A percentile compares a stretch with the other conserved stretches of the same genome.
These are phyloP conservation scores for Riptortus pedestris DNA, from an alignment of 1,140 invertebrate genomes.

Conservation along the genomic window DNA sequence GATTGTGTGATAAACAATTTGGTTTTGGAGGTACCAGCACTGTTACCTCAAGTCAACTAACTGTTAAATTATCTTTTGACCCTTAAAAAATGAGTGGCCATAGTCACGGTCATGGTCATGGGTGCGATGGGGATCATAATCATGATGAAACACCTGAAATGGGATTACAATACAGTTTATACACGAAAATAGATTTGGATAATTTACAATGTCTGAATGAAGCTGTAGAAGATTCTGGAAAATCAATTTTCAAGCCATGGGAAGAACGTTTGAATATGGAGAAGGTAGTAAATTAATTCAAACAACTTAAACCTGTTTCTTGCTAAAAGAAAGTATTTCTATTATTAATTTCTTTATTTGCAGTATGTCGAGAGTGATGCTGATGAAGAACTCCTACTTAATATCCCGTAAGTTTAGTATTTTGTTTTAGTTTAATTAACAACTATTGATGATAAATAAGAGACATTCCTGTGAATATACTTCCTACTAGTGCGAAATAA, in stretches of 20 bases:
- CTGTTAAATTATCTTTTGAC: too few relatives aligned
- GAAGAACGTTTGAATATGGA: slow-evolving; percentile 67
- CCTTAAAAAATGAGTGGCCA: slow-evolving; percentile 11
- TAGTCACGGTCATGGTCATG: slow-evolving; percentile 26
- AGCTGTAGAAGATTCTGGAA: slow-evolving; percentile 68
- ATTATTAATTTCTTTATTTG: slow-evolving; percentile 32
- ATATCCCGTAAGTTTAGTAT: slow-evolving; percentile 64
- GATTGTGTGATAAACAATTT: too few relatives aligned
- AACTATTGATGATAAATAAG: too few relatives aligned
- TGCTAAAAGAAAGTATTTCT: not conserved
- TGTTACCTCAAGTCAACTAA: too few relatives aligned
- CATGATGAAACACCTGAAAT: slow-evolving; percentile 59
- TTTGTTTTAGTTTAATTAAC: not conserved
- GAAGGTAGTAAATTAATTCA: slow-evolving; percentile 44
- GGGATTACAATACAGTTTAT: slow-evolving; percentile 78
- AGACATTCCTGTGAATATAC: too few relatives aligned
- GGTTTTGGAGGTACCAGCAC: too few relatives aligned
- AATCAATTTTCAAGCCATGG: slow-evolving; percentile 84
- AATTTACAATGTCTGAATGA: slow-evolving; percentile 89
- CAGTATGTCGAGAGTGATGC: slow-evolving; percentile 90
- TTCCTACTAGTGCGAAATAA: too few relatives aligned
- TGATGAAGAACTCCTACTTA: slow-evolving; percentile 88
- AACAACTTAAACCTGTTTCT: not conserved
- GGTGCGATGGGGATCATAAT: slow-evolving; percentile 35
- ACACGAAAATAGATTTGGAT: slow-evolving; percentile 77